Conservation (phyloP, 2,888 invertebrate species). For the Oxyscelio sp. region DNA sequence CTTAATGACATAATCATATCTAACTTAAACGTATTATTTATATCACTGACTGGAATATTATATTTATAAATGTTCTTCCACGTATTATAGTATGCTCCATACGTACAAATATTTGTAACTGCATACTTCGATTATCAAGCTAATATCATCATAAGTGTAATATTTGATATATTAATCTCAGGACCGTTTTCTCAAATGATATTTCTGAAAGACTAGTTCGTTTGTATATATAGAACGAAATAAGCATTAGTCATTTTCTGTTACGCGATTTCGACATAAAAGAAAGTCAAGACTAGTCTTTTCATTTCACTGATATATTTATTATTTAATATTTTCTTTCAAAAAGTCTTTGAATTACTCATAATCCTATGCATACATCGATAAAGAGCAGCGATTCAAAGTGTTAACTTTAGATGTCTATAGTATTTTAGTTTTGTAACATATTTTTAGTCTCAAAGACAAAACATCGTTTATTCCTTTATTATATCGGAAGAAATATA, state of each 20-base stretch:
- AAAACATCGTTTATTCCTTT: not conserved
- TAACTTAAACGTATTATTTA: constrained; percentile 48
- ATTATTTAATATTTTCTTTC: constrained; percentile 23
- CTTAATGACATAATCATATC: constrained; percentile 60
- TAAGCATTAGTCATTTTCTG: constrained; percentile 31
- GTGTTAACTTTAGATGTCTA: constrained; percentile 11
- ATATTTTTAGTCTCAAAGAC: constrained; percentile 60
- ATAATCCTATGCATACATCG: not conserved
- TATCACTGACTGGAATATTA: constrained; percentile 58
- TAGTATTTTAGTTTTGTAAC: constrained; percentile 19
- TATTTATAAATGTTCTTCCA: constrained; percentile 64
- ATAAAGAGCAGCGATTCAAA: constrained; percentile 8
- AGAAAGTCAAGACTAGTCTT: not conserved
- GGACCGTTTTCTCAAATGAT: constrained; percentile 41
- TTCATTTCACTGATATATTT: constrained; percentile 17
- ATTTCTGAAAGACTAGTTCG: constrained; percentile 58
- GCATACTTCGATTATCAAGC: constrained; percentile 53
- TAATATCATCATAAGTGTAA: constrained; percentile 59
- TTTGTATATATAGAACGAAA: constrained; percentile 41
- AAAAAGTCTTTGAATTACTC: too few relatives aligned
- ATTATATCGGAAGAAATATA: not conserved
- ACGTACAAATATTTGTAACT: constrained; percentile 67
- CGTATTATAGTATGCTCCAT: constrained; percentile 56
- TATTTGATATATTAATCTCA: constrained; percentile 60
- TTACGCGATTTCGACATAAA: constrained; percentile 35